A percentile compares a stretch with the other conserved stretches of the same genome.
phyloP scores from a whole-genome alignment of 2,113 vertebrate species.

The Uria lomvia region DNA sequence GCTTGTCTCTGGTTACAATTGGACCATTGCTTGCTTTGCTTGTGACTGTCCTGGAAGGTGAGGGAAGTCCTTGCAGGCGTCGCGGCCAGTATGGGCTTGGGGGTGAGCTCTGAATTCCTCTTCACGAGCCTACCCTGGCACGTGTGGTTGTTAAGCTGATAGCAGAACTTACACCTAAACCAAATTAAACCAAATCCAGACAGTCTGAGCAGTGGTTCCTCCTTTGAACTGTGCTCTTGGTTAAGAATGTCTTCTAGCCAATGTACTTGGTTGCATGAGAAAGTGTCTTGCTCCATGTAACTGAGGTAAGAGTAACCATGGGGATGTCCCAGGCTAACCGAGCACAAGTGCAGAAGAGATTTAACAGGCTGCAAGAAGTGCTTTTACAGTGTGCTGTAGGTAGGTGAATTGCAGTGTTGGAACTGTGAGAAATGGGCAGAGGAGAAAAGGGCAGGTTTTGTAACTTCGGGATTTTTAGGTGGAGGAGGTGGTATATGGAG shows the following conservation, averaged over 20 bases:
- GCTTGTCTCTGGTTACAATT: background rate
- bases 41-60: background rate
- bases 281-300: background rate
- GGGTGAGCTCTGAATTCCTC: background rate
- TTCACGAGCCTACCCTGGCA: background rate
- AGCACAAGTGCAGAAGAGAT: background rate
- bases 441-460: background rate
- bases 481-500: background rate
- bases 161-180: background rate
- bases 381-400: background rate
- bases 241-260: background rate
- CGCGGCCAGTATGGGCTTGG: accelerated
- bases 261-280: background rate
- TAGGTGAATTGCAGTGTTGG: background rate
- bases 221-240: background rate
- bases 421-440: background rate
- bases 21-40: background rate
- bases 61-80: background rate
- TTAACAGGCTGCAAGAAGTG: background rate
- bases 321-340: background rate
- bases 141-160: background rate
- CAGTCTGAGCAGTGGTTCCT: background rate
- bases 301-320: background rate
- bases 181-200: background rate
- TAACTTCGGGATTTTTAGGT: background rate